A percentile compares a stretch with the other conserved stretches of the same genome.
Conservation (phyloP, 2,113 vertebrate species). For the Pollimyrus isidori region DNA sequence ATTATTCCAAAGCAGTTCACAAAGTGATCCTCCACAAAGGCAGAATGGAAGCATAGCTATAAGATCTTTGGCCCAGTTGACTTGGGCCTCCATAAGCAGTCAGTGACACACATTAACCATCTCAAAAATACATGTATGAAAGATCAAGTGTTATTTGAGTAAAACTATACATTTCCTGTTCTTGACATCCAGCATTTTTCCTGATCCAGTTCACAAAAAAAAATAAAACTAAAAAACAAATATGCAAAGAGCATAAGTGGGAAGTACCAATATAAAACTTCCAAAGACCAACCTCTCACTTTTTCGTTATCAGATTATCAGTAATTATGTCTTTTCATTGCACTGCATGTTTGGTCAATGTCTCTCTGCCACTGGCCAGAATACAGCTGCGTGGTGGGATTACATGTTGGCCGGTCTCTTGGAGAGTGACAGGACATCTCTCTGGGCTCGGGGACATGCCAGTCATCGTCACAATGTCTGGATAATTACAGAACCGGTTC, state of each 20-base stretch:
- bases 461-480: conserved; percentile 37
- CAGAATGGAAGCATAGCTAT: neutral
- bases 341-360: neutral
- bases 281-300: neutral
- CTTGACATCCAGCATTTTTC: neutral
- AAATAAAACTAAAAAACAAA: neutral
- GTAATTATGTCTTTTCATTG: neutral
- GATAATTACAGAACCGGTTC: conserved; percentile 40
- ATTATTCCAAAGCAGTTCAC: neutral
- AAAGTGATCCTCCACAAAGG: neutral
- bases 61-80: neutral
- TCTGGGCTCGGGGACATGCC: conserved; percentile 35
- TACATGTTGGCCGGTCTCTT: conserved; percentile 13
- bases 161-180: neutral
- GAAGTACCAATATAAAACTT: neutral
- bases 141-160: neutral
- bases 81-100: neutral
- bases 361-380: conserved; percentile 16
- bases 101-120: neutral
- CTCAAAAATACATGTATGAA: neutral
- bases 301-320: neutral
- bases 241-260: neutral
- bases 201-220: neutral
- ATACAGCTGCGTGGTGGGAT: conserved; percentile 15
- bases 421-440: conserved; percentile 35